These are phyloP conservation scores for Epizoanthus illoricatus DNA, from an alignment of 92 coral and sea anemone species.

Conservation along the genomic window DNA sequence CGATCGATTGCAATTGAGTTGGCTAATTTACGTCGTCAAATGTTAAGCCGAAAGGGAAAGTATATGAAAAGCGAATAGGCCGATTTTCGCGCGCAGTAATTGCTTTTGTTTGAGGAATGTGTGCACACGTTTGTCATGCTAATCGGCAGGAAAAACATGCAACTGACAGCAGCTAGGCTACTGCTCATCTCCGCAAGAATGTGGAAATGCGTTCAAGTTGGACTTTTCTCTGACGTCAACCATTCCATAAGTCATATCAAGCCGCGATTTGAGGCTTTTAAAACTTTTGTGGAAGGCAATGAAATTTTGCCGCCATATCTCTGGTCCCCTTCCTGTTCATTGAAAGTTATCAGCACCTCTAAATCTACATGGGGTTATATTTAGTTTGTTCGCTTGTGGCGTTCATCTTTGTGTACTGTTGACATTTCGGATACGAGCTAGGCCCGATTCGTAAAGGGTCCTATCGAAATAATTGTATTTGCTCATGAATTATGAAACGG, in stretches of 20 bases:
- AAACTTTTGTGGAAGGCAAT: slow-evolving; percentile 60
- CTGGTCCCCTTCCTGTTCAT: slow-evolving; percentile 77
- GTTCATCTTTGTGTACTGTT: slow-evolving; percentile 74
- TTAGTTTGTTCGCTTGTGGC: slow-evolving; percentile 65
- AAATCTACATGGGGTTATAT: slow-evolving; percentile 68
- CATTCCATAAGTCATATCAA: slow-evolving; percentile 63
- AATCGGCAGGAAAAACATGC: slow-evolving; percentile 65
- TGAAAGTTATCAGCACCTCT: slow-evolving; percentile 83
- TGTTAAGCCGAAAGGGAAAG: slow-evolving; percentile 43
- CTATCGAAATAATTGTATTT: slow-evolving; percentile 98
- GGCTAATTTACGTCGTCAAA: slow-evolving; percentile 43
- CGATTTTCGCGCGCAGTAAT: slow-evolving; percentile 66
- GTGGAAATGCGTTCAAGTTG: slow-evolving; percentile 66
- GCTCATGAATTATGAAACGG: slow-evolving; percentile 99
- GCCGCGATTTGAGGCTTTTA: slow-evolving; percentile 71
- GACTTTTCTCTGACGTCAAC: slow-evolving; percentile 73
- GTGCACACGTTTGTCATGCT: slow-evolving; percentile 81
- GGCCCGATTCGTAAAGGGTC: slow-evolving; percentile 86
- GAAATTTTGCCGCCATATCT: slow-evolving; percentile 74
- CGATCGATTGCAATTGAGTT: slow-evolving; percentile 36
- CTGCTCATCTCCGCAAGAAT: slow-evolving; percentile 79
- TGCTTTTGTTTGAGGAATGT: slow-evolving; percentile 83
- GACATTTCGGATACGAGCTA: slow-evolving; percentile 88
- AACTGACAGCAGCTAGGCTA: slow-evolving; percentile 82
- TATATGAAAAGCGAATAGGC: slow-evolving; percentile 39